phyloP scores from a whole-genome alignment of 1,140 invertebrate genomes.

The Lordiphosa collinella region DNA sequence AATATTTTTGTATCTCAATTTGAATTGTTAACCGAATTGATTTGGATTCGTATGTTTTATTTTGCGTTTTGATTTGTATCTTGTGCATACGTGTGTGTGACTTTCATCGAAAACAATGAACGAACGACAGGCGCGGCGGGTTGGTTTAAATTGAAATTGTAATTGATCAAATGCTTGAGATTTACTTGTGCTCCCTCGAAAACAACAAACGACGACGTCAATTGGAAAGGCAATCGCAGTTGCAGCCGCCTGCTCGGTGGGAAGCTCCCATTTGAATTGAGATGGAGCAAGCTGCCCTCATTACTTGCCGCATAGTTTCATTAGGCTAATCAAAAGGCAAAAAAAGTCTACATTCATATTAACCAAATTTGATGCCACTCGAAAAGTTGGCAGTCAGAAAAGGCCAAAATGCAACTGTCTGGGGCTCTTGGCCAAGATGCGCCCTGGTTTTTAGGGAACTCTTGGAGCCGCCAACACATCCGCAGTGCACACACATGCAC shows the following conservation, averaged over 20 bases:
- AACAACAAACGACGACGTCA: constrained; percentile 36
- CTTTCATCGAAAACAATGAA: constrained; percentile 46
- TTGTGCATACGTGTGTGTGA: constrained; percentile 18
- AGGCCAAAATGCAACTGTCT: constrained; percentile 28
- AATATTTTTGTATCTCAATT: constrained; percentile 61
- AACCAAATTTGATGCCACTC: constrained; percentile 65
- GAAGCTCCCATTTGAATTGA: neutral
- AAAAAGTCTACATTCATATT: constrained; percentile 47
- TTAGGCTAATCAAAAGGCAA: constrained; percentile 71
- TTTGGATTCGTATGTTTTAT: constrained; percentile 40
- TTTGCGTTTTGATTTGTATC: constrained; percentile 32
- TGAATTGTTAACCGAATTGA: constrained; percentile 58
- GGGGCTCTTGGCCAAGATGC: constrained; percentile 47
- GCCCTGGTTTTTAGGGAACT: constrained; percentile 46
- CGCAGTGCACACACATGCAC: constrained; percentile 30
- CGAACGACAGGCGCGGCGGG: constrained; percentile 7
- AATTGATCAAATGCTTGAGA: constrained; percentile 76
- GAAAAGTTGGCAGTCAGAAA: constrained; percentile 18
- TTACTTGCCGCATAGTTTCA: constrained; percentile 66
- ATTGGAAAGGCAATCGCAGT: constrained; percentile 32
- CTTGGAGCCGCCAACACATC: constrained; percentile 47
- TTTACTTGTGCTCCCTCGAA: constrained; percentile 39
- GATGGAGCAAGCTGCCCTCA: neutral
- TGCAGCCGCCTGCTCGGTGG: constrained; percentile 1
- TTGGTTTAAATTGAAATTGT: constrained; percentile 72